Evolutionary conservation across 2,888 invertebrate genomes (phyloP).

Genomic region (Scaptomyza caliginosa): DNA sequence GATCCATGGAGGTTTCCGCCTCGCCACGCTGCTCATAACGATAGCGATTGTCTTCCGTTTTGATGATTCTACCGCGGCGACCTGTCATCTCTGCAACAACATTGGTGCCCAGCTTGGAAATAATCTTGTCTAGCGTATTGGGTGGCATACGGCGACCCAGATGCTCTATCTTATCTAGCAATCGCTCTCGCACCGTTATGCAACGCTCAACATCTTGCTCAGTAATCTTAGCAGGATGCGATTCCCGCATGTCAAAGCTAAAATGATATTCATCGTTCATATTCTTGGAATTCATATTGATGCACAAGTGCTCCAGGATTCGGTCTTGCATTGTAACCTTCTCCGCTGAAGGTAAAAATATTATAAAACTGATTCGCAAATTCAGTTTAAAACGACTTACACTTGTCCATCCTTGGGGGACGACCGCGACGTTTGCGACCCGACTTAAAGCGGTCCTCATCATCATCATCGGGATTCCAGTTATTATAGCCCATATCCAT

Average conservation of each 20-base stretch:
- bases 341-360: slow-evolving; percentile 34
- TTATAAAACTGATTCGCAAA: neutral
- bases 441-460: slow-evolving; percentile 33
- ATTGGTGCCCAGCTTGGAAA: slow-evolving; percentile 98
- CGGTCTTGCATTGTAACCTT: slow-evolving; percentile 67
- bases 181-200: slow-evolving; percentile 94
- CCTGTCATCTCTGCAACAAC: slow-evolving; percentile 99
- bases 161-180: slow-evolving; percentile 92
- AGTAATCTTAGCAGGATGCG: slow-evolving; percentile 29
- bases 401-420: slow-evolving; percentile 75
- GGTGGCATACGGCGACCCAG: slow-evolving; percentile 95
- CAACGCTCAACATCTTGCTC: slow-evolving; percentile 92
- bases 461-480: slow-evolving; percentile 37
- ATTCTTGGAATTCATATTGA: slow-evolving; percentile 83
- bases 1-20: slow-evolving; percentile 96
- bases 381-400: slow-evolving; percentile 17
- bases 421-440: slow-evolving; percentile 60
- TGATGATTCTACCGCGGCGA: slow-evolving; percentile 95
- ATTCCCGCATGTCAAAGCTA: slow-evolving; percentile 86
- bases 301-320: slow-evolving; percentile 46
- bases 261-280: slow-evolving; percentile 84
- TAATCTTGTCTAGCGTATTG: slow-evolving; percentile 98
- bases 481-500: slow-evolving; percentile 18
- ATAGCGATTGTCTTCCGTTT: slow-evolving; percentile 94
- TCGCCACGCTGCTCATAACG: slow-evolving; percentile 97